Conservation (phyloP, 2,797 vertebrate genomes). For the Prionace glauca region DNA sequence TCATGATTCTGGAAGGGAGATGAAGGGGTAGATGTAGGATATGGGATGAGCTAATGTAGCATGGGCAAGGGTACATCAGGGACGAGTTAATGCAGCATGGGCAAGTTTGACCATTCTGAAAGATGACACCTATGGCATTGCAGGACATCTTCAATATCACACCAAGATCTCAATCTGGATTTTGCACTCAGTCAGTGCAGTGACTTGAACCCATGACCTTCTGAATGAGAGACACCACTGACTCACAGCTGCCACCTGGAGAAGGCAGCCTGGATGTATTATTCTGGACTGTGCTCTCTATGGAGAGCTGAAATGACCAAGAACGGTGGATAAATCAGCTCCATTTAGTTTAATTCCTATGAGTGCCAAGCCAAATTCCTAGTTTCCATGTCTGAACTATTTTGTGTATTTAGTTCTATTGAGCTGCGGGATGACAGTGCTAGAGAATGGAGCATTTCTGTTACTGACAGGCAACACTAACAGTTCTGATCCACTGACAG, state of each 20-base stretch:
- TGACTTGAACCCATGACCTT: neutral
- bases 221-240: neutral
- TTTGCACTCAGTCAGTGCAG: neutral
- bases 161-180: neutral
- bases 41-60: too few relatives aligned
- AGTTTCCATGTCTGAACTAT: neutral
- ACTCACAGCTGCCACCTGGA: neutral
- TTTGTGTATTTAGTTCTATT: neutral
- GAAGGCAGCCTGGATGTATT: too few relatives aligned
- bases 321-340: neutral
- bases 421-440: neutral
- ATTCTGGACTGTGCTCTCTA: neutral
- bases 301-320: neutral
- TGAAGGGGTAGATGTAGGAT: too few relatives aligned
- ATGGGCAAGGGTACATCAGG: too few relatives aligned
- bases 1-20: too few relatives aligned
- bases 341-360: neutral
- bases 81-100: too few relatives aligned
- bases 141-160: neutral
- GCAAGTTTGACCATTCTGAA: neutral
- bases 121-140: neutral
- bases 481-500: neutral
- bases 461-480: neutral
- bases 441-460: neutral
- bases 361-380: neutral